Percentiles rank a stretch among this genome's conserved stretches.
Evolutionary conservation across 2,113 vertebrate genomes (phyloP).

Genomic region (Lepus timidus): DNA sequence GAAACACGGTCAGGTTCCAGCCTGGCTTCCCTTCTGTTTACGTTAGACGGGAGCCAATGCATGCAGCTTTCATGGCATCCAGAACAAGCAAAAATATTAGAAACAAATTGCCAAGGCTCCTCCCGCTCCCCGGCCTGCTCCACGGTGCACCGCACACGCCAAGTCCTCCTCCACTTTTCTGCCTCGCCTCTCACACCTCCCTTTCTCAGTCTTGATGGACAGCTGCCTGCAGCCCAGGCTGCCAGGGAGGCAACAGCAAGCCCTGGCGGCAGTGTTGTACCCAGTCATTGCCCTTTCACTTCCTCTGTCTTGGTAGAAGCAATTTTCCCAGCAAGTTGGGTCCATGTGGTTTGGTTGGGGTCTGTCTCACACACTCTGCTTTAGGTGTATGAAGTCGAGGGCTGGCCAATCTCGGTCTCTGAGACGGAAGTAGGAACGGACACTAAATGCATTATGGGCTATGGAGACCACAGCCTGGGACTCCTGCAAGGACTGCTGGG

Average conservation of each 20-base stretch:
- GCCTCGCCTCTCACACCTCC: slow-evolving; percentile 44
- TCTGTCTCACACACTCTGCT: not conserved
- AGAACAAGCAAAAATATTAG: slow-evolving; percentile 87
- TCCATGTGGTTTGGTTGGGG: not conserved
- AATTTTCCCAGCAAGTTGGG: not conserved
- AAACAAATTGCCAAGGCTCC: slow-evolving; percentile 87
- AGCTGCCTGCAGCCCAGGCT: not conserved
- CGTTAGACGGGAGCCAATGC: slow-evolving; percentile 87
- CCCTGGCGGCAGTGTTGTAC: not conserved
- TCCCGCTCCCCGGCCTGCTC: slow-evolving; percentile 59
- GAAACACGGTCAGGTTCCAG: slow-evolving; percentile 87
- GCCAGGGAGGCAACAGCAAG: not conserved
- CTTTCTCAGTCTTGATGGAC: not conserved
- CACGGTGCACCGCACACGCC: slow-evolving; percentile 60
- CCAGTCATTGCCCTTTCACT: not conserved
- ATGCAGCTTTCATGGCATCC: slow-evolving; percentile 85
- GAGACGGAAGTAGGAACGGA: not conserved
- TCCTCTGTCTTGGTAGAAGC: not conserved
- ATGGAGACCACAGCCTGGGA: not conserved
- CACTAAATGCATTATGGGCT: not conserved
- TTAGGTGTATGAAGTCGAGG: too few species aligned
- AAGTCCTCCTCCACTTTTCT: slow-evolving; percentile 18
- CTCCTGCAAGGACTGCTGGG: not conserved
- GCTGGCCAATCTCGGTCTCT: not conserved
- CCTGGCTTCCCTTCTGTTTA: slow-evolving; percentile 87